A percentile compares a stretch with the other conserved stretches of the same genome.
Conservation (phyloP, 1,140 invertebrate species). For the Ceratina calcarata region DNA sequence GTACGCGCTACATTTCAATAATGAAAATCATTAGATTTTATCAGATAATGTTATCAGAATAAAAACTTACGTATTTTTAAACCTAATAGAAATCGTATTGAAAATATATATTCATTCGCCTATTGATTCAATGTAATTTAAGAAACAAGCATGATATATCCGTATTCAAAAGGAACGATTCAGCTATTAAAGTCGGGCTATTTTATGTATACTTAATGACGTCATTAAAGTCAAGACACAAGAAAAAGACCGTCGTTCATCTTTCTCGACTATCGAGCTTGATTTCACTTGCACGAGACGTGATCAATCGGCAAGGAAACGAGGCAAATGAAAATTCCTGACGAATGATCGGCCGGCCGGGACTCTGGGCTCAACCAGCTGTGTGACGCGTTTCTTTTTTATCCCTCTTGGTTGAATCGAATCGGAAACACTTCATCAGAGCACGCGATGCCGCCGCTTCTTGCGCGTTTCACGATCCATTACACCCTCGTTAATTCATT, state of each 20-base stretch:
- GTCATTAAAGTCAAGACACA: constrained; percentile 4
- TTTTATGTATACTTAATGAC: background rate
- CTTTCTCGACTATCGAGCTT: background rate
- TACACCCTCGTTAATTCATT: constrained; percentile 29
- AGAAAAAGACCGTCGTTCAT: background rate
- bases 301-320: background rate
- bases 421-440: constrained; percentile 2
- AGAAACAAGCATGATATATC: too few species aligned
- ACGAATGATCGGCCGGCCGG: background rate
- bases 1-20: too few species aligned
- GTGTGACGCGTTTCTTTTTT: background rate
- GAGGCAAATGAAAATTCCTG: background rate
- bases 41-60: too few species aligned
- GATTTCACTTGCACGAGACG: too few species aligned
- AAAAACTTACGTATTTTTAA: too few species aligned
- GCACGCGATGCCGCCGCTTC: background rate
- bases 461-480: constrained; percentile 6
- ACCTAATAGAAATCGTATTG: too few species aligned
- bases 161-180: constrained; percentile 2
- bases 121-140: background rate
- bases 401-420: background rate
- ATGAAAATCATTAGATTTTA: too few species aligned
- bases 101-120: background rate
- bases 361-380: background rate
- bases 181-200: background rate